phyloP scores from a whole-genome alignment of 2,797 vertebrate species.

The Buphagus erythrorhynchus region DNA sequence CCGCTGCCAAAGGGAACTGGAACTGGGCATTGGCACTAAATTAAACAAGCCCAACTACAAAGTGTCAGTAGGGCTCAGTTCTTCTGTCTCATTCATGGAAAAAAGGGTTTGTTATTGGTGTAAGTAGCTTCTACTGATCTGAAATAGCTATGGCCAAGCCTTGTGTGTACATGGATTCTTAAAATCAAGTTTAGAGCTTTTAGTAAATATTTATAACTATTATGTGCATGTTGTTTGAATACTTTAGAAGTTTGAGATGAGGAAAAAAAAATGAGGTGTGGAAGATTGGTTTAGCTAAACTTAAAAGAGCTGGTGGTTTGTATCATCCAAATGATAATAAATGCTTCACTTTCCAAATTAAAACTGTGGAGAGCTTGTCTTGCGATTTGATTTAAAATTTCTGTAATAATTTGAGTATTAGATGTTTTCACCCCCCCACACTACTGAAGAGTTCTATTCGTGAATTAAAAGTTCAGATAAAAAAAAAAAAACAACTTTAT shows the following conservation, averaged over 20 bases:
- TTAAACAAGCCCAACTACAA: background rate
- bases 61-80: background rate
- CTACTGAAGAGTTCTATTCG: background rate
- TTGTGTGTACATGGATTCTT: background rate
- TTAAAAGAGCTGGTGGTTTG: background rate
- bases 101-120: background rate
- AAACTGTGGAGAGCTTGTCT: background rate
- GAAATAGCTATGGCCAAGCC: background rate
- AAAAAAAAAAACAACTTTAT: fast-evolving
- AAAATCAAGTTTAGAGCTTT: background rate
- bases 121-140: background rate
- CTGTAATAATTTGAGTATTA: background rate
- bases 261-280: background rate
- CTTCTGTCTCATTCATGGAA: background rate
- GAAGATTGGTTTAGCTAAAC: background rate
- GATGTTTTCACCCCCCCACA: background rate
- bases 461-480: background rate
- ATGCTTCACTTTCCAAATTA: background rate
- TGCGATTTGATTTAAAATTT: background rate
- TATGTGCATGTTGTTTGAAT: background rate
- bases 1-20: background rate
- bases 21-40: background rate
- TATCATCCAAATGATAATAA: background rate
- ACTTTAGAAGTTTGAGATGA: background rate
- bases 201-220: background rate